phyloP scores from a whole-genome alignment of 2,797 vertebrate species.

The Pogonophryne albipinna region DNA sequence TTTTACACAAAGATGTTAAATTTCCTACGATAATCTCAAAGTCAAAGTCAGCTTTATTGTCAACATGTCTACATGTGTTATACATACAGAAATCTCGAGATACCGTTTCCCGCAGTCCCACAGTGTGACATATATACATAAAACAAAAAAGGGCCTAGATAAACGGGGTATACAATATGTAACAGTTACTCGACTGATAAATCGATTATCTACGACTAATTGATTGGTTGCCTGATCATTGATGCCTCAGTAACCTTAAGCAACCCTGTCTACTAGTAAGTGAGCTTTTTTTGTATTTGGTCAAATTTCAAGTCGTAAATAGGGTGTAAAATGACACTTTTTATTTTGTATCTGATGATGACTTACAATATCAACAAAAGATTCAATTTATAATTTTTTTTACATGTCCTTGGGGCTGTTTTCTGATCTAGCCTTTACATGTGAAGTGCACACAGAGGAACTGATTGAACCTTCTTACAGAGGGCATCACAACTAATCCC shows the following conservation, averaged over 20 bases:
- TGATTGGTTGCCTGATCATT: too few species aligned
- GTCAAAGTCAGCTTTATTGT: too few species aligned
- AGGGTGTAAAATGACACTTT: not conserved
- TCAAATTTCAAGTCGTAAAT: not conserved
- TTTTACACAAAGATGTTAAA: too few species aligned
- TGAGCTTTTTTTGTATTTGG: conserved; percentile 1
- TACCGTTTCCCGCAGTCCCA: too few species aligned
- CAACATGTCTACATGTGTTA: too few species aligned
- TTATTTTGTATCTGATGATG: not conserved
- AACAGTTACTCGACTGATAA: too few species aligned
- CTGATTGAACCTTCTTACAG: conserved; percentile 47
- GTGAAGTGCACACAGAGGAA: conserved; percentile 50
- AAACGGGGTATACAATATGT: too few species aligned
- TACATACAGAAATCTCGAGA: too few species aligned
- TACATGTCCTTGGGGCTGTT: conserved; percentile 16
- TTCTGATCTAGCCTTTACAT: conserved; percentile 38
- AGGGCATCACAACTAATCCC: conserved; percentile 69
- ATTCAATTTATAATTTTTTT: not conserved
- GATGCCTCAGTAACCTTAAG: not conserved
- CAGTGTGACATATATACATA: too few species aligned
- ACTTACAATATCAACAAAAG: conserved; percentile 13
- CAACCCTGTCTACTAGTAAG: not conserved
- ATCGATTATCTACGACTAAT: too few species aligned
- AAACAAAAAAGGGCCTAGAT: too few species aligned
- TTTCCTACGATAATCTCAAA: too few species aligned